Base-by-base conservation (phyloP, 2,797 vertebrate genomes). In the Sparidentex hasta region DNA sequence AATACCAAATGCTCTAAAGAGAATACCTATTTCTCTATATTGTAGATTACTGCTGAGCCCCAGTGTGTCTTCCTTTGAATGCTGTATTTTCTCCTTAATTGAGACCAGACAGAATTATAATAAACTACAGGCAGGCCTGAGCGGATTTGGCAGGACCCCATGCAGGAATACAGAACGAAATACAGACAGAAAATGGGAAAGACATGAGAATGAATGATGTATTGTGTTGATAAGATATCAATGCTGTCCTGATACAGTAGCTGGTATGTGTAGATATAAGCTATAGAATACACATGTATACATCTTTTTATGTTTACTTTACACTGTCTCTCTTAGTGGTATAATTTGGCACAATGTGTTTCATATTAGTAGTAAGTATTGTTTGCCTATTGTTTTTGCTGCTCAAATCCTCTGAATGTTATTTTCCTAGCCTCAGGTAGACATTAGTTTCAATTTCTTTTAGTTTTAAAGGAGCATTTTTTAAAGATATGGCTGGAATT, bases 51-150 rank as follows among this genome's bases (percentile, higher is more conserved):
- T 76, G 44, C 50, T 33, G 20, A 73, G n/a, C 43, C 44, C 20
- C 43, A 63, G 47, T 79, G 25, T 74, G 44, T 70, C 58, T 58
- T 66, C 43, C 25, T 5, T 29, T 59, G 13, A 76, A 70, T 21
- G 3, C 17, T 57, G 5, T 21, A 23, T 65, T 59, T 75, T 64
- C 20, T 25, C 29, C 11, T 17, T 86, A 78, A 88, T 75, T 80
- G 41, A 14, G 74, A 85, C 71, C 84, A 87, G 85, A 86, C 68
- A 69, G 50, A 65, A 8, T 21, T 20, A 56, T 54, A 71, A 76
- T 69, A 82, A 81, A 88, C 58, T 48, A 70, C 55, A 71, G 50
- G 52, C 69, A 66, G 54, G 52, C 64, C 59, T 29, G n/a, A 21
- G 55, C 51, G 1, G 50, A 23, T 62, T 80, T 76, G 74, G 74